Percentiles rank a stretch among this genome's conserved stretches.
Evolutionary conservation across 2,113 vertebrate species (phyloP).

Genomic region (Pachypanchax playfairii): DNA sequence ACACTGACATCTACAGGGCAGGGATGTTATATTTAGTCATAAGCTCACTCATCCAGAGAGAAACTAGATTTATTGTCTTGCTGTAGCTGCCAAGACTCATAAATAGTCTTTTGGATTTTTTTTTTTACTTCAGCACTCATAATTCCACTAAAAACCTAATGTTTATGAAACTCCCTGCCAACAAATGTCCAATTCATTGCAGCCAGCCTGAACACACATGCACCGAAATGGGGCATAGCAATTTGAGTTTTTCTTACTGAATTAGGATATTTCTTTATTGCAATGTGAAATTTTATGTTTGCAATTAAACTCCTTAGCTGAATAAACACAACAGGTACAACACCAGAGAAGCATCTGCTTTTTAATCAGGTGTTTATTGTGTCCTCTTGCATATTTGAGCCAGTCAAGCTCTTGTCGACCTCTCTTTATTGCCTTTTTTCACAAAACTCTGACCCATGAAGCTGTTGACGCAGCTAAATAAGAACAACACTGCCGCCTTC

Average conservation of each 20-base stretch:
- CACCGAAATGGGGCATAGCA: background rate
- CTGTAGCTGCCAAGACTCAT: conserved; percentile 30
- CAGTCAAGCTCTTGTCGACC: background rate
- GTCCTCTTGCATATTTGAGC: background rate
- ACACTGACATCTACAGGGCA: conserved; percentile 48
- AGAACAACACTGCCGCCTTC: conserved; percentile 34
- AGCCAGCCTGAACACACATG: background rate
- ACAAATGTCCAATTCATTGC: background rate
- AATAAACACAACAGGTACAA: background rate
- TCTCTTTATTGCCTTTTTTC: background rate
- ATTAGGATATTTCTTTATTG: background rate
- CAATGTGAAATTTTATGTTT: background rate
- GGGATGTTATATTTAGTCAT: conserved; percentile 53
- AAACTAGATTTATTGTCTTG: conserved; percentile 42
- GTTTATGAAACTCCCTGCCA: conserved; percentile 11
- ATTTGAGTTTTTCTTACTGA: conserved; percentile 10
- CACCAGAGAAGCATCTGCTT: background rate
- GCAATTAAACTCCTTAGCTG: background rate
- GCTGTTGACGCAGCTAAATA: background rate
- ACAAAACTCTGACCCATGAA: background rate
- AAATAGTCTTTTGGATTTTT: conserved; percentile 13
- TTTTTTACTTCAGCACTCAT: background rate
- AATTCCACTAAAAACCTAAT: conserved; percentile 18
- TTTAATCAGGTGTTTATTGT: background rate
- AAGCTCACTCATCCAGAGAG: conserved; percentile 40